A percentile compares a stretch with the other conserved stretches of the same genome.
These are phyloP conservation scores for Cydia strobilella DNA, from an alignment of 1,140 invertebrate genomes.

Conservation along the genomic window DNA sequence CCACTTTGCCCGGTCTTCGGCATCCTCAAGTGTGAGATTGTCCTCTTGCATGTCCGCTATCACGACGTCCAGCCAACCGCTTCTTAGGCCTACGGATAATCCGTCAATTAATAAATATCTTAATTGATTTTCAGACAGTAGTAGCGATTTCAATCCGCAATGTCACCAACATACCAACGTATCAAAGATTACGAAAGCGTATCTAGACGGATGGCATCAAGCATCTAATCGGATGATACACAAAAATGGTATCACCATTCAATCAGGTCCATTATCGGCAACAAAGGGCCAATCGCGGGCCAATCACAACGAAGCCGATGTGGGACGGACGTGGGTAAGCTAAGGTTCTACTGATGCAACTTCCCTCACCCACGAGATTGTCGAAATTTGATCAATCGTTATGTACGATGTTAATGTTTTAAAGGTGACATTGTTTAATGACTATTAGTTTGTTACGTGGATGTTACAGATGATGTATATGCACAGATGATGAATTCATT, in stretches of 20 bases:
- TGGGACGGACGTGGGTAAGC: slow-evolving; percentile 45
- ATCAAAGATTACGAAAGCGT: background rate
- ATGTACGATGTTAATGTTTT: slow-evolving; percentile 33
- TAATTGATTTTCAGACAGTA: background rate
- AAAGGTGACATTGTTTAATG: slow-evolving; percentile 23
- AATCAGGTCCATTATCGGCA: slow-evolving; percentile 34
- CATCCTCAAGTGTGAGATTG: too few relatives aligned
- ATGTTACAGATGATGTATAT: too few relatives aligned
- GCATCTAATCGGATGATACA: slow-evolving; percentile 11
- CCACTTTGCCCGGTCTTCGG: too few relatives aligned
- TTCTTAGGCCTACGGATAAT: too few relatives aligned
- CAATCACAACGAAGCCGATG: slow-evolving; percentile 33
- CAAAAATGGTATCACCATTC: slow-evolving; percentile 31
- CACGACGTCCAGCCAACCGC: too few relatives aligned
- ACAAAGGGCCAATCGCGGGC: slow-evolving; percentile 40
- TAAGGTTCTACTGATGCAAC: slow-evolving; percentile 58
- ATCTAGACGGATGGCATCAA: slow-evolving; percentile 6
- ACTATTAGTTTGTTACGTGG: background rate
- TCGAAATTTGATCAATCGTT: slow-evolving; percentile 37
- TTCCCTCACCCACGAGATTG: slow-evolving; percentile 55
- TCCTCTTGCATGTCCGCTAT: too few relatives aligned
- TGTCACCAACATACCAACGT: background rate
- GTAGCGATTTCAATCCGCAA: background rate
- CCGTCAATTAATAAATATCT: too few relatives aligned
- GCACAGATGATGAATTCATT: too few relatives aligned